Conservation (phyloP, 1,140 invertebrate species). For the Drosophila ercepeae region DNA sequence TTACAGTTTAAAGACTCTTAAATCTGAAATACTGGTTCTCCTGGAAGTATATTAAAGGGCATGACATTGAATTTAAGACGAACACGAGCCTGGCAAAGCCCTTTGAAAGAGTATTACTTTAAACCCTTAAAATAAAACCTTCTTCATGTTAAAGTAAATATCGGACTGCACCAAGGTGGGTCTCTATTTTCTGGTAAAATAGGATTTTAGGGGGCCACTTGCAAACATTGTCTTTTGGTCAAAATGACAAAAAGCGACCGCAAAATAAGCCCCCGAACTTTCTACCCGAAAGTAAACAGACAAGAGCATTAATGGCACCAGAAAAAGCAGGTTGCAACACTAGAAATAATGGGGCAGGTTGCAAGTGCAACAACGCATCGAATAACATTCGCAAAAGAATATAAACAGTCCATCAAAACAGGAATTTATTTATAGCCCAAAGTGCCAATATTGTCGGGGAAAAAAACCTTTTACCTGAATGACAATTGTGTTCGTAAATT, state of each 20-base stretch:
- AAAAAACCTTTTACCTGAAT: background rate
- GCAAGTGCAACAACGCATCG: background rate
- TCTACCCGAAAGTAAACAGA: background rate
- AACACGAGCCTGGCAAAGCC: too few relatives aligned
- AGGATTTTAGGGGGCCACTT: background rate
- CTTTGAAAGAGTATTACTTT: too few relatives aligned
- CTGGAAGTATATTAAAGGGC: too few relatives aligned
- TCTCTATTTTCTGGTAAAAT: slow-evolving; percentile 3
- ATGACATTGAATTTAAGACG: too few relatives aligned
- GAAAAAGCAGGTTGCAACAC: background rate
- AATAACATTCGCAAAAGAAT: background rate
- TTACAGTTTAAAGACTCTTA: too few relatives aligned
- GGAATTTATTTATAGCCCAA: background rate
- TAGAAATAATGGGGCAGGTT: slow-evolving; percentile 3
- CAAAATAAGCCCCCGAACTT: background rate
- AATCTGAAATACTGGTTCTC: too few relatives aligned
- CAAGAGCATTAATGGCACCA: background rate
- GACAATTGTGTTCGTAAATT: background rate
- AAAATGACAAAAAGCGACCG: slow-evolving; percentile 14
- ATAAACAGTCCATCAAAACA: background rate
- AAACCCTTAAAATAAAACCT: background rate
- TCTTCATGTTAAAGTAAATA: slow-evolving; percentile 5
- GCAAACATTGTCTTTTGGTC: background rate
- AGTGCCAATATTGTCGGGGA: background rate
- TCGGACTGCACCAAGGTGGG: slow-evolving; percentile 4